These are phyloP conservation scores for Axis porcinus DNA, from an alignment of 2,113 vertebrate species.

Conservation along the genomic window DNA sequence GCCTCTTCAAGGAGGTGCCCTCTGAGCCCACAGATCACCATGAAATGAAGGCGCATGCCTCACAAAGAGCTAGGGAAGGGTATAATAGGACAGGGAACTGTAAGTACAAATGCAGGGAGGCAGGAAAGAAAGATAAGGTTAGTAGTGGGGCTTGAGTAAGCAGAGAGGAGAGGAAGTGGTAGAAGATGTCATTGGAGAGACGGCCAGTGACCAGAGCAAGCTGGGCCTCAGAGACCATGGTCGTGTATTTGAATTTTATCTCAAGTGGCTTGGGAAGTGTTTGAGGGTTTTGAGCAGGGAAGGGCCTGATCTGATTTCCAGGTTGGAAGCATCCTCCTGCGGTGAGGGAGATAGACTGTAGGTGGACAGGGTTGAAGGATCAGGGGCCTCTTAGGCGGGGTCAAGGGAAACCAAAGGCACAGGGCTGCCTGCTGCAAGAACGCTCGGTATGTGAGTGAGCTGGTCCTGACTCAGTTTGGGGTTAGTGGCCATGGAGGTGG, in stretches of 20 bases:
- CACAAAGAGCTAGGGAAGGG: neutral
- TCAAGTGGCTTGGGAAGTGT: neutral
- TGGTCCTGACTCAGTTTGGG: neutral
- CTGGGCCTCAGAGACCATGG: neutral
- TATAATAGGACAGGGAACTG: neutral
- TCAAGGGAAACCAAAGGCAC: neutral
- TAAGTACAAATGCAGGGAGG: neutral
- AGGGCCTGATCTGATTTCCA: neutral
- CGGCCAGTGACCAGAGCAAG: neutral
- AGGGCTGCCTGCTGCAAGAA: neutral
- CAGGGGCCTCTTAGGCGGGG: neutral
- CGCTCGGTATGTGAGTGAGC: accelerated
- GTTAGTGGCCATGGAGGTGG: neutral
- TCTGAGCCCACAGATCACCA: too few species aligned
- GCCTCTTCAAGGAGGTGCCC: too few species aligned
- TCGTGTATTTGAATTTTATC: neutral
- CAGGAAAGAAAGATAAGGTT: too few species aligned
- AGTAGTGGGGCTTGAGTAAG: neutral
- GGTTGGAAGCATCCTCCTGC: neutral
- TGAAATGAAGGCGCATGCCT: neutral
- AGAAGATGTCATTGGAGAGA: neutral
- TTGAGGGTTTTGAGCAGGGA: neutral
- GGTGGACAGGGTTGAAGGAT: neutral
- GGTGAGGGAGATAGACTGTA: neutral
- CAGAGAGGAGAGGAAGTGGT: neutral